Evolutionary conservation across 30 jellyfish, hydroid and myxozoan species (phyloP).

Genomic region (Mastigias papua): DNA sequence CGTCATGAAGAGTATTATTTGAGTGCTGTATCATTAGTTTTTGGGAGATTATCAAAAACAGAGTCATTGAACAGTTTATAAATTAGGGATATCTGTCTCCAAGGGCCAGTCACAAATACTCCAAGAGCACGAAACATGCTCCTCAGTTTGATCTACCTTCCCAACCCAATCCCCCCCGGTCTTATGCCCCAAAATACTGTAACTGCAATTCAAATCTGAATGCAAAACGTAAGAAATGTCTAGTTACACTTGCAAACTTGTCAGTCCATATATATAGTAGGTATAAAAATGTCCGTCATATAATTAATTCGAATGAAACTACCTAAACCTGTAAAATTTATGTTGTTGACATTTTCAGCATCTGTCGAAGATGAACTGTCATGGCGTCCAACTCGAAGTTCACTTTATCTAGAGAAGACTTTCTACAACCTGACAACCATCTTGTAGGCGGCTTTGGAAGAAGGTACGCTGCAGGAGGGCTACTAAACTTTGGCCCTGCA

Average conservation of each 20-base stretch:
- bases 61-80: too few species aligned
- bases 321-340: background rate
- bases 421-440: slow-evolving; percentile 79
- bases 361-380: slow-evolving; percentile 95
- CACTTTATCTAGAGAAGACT: slow-evolving; percentile 46
- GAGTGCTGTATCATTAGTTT: too few species aligned
- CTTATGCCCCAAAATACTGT: background rate
- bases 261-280: background rate
- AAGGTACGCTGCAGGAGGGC: slow-evolving; percentile 98
- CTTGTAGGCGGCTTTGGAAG: slow-evolving; percentile 96
- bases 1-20: too few species aligned
- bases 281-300: background rate
- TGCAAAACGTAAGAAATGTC: background rate
- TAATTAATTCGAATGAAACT: background rate
- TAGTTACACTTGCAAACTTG: background rate
- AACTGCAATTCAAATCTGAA: background rate
- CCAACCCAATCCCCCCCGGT: slow-evolving; percentile 37
- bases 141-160: too few species aligned
- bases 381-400: slow-evolving; percentile 91
- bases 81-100: too few species aligned
- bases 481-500: slow-evolving; percentile 98
- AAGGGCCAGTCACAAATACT: too few species aligned
- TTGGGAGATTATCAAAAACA: too few species aligned
- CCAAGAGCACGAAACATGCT: too few species aligned
- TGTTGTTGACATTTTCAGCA: slow-evolving; percentile 88